Base-by-base conservation (phyloP, 30 jellyfish, hydroid and myxozoan species). In the Cassiopea xamachana region DNA sequence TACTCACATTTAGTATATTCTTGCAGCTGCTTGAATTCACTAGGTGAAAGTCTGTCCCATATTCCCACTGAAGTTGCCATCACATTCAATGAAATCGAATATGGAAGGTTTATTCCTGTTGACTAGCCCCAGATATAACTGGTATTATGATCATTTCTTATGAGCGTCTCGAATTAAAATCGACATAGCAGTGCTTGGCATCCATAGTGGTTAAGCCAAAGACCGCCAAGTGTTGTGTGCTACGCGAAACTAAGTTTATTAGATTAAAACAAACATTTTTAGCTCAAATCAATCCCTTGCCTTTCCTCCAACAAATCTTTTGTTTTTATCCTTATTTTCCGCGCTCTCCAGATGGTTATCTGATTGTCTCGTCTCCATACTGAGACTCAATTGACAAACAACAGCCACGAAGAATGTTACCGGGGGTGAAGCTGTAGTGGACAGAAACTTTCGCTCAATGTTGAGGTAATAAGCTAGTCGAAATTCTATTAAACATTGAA, bases 1-100 rank as follows among this genome's bases (percentile, higher is more conserved):
- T 15, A 94, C 98, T 94, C 77, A 94, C 98, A 94, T 73, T 90
- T 94, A 59, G 98, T 94, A 88, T 94, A 90, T 79, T 94, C 98
- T 67, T 94, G 98, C 74, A 94, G 96, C 92, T 94, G 96, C 82
- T 84, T 94, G 83, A 94, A 94, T 86, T 94, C 98, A 60, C 92
- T 94, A 2, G 97, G 97, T 75, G 97, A 91, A 18, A 94, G 96
- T 9, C 98, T 71, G 86, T 94, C 96, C 98, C 98, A 94, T 55
- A 94, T 94, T 17, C 98, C 98, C 72, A 90, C 97, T 62, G 89
- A 88, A 55, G 97, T 58, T 49, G 97, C 97, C 97, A 90, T 90
- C 90, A 77, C 69, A 79, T 79, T 72, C 79, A 79, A 86, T 74
- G 43, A 51, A 86, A 5, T 39, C 70, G 72, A 75, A 51, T 48